Evolutionary conservation across 2,113 vertebrate genomes (phyloP).

Genomic region (Macquaria australasica): DNA sequence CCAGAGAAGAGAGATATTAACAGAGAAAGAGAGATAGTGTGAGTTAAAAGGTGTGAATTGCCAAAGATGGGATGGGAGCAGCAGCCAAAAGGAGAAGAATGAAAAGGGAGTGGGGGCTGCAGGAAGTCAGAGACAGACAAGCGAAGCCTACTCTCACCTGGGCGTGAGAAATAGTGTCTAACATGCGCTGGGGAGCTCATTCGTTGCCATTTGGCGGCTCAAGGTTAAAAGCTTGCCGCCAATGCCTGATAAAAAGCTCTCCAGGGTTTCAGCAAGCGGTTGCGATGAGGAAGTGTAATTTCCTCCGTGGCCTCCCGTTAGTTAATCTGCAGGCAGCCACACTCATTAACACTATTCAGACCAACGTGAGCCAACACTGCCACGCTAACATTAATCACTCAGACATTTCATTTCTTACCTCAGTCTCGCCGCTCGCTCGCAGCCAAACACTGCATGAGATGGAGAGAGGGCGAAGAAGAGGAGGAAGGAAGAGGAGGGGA

Average conservation of each 20-base stretch:
- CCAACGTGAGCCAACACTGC: constrained; percentile 76
- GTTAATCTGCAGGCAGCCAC: constrained; percentile 82
- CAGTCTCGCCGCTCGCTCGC: constrained; percentile 40
- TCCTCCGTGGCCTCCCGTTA: constrained; percentile 78
- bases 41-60: constrained; percentile 62
- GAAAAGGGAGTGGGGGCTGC: constrained; percentile 34
- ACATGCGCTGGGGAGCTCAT: constrained; percentile 71
- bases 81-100: constrained; percentile 52
- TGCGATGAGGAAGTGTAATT: constrained; percentile 80
- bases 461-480: constrained; percentile 24
- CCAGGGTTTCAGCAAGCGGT: constrained; percentile 68
- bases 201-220: constrained; percentile 80
- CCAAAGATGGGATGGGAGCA: constrained; percentile 44
- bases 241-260: constrained; percentile 77
- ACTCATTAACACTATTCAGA: constrained; percentile 83
- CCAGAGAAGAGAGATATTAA: constrained; percentile 56
- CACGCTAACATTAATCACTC: constrained; percentile 81
- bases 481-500: not conserved
- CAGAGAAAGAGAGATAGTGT: constrained; percentile 45
- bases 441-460: constrained; percentile 47
- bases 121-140: constrained; percentile 56
- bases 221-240: constrained; percentile 84
- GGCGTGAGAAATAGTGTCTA: constrained; percentile 69
- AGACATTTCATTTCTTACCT: constrained; percentile 78
- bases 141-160: constrained; percentile 66